These are phyloP conservation scores for Alitta virens DNA, from an alignment of 2,888 invertebrate species.

Conservation along the genomic window DNA sequence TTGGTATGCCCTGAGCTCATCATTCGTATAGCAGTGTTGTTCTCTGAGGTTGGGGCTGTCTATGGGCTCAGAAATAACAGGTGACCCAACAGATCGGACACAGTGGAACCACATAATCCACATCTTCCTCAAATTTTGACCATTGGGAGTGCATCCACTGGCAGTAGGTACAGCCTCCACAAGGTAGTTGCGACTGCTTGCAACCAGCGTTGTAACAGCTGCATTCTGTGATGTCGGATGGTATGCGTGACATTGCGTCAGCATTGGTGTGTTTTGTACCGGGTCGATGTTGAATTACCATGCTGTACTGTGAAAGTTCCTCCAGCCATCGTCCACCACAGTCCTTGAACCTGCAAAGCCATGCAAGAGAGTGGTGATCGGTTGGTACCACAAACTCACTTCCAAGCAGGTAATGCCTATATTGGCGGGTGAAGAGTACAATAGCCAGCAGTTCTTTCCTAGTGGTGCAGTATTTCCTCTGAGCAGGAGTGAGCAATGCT, in stretches of 20 bases:
- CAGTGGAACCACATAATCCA: background rate
- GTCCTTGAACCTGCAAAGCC: background rate
- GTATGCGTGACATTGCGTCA: background rate
- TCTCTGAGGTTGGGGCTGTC: too few species aligned
- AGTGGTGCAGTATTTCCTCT: background rate
- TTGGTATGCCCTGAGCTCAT: too few species aligned
- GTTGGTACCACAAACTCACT: background rate
- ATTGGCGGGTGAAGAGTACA: background rate
- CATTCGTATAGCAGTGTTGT: too few species aligned
- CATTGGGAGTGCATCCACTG: background rate
- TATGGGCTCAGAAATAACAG: too few species aligned
- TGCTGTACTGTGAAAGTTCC: background rate
- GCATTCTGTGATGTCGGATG: background rate
- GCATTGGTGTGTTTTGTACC: conserved; percentile 2
- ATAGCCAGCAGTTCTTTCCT: too few species aligned
- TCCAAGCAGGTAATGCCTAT: background rate
- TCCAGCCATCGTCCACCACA: background rate
- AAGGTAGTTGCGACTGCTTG: background rate
- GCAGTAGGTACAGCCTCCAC: conserved; percentile 1
- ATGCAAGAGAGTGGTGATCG: background rate
- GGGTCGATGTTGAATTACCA: background rate
- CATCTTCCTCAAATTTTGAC: background rate
- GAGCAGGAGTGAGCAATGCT: background rate
- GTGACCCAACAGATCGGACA: background rate
- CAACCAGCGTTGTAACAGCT: background rate